Evolutionary conservation across 2,113 vertebrate genomes (phyloP).

Genomic region (Nestor notabilis): DNA sequence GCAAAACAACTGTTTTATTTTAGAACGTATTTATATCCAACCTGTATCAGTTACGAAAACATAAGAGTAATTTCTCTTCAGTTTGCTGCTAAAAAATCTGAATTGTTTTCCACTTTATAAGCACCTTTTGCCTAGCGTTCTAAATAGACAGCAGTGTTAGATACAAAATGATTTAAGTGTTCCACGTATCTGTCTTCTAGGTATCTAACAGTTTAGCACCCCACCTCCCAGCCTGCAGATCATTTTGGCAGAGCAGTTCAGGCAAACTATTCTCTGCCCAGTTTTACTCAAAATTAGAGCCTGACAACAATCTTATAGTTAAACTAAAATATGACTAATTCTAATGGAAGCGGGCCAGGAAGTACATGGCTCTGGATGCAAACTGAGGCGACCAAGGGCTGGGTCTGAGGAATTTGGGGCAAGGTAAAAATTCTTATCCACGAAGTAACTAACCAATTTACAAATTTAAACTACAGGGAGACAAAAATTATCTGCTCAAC

Average conservation of each 20-base stretch:
- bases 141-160: neutral
- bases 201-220: neutral
- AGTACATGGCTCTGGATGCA: neutral
- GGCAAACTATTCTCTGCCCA: neutral
- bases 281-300: neutral
- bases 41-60: neutral
- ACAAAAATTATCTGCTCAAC: neutral
- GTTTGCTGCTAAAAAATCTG: neutral
- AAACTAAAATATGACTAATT: neutral
- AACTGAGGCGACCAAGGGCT: neutral
- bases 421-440: neutral
- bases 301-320: neutral
- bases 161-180: neutral
- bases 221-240: neutral
- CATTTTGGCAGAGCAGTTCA: neutral
- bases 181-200: neutral
- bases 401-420: neutral
- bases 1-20: neutral
- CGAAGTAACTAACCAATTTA: neutral
- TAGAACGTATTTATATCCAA: neutral
- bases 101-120: neutral
- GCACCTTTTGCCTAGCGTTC: neutral
- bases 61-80: neutral
- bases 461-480: neutral
- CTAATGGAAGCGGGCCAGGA: neutral